Percentiles rank a stretch among this genome's conserved stretches.
Evolutionary conservation across 2,797 vertebrate genomes (phyloP).

Genomic region (Zalophus californianus): DNA sequence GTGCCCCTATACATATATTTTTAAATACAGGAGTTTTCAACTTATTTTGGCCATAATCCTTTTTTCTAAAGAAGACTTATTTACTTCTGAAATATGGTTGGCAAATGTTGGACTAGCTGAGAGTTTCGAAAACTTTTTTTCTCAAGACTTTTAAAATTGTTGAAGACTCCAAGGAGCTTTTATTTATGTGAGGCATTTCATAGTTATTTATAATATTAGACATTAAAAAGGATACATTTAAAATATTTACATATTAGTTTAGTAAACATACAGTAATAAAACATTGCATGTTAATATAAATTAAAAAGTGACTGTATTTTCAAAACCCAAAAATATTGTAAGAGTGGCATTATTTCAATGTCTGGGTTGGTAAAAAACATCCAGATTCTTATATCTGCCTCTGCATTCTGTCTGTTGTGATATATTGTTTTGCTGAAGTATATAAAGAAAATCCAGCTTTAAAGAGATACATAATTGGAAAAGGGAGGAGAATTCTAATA

Average conservation of each 20-base stretch:
- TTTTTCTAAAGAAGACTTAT: conserved; percentile 5
- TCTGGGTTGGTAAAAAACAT: neutral
- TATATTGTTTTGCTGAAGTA: conserved; percentile 35
- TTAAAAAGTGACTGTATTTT: neutral
- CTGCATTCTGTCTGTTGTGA: neutral
- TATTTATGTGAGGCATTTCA: neutral
- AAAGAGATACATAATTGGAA: neutral
- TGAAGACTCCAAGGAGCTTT: neutral
- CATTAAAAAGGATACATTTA: conserved; percentile 27
- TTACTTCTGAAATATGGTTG: conserved; percentile 1
- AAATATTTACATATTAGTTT: neutral
- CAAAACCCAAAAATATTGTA: conserved; percentile 1
- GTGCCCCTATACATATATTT: neutral
- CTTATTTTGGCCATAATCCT: neutral
- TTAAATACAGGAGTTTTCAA: neutral
- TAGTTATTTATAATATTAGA: conserved; percentile 40
- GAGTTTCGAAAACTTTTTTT: neutral
- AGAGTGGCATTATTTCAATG: neutral
- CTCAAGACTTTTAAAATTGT: conserved; percentile 25
- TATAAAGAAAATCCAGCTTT: conserved; percentile 34
- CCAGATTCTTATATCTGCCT: neutral
- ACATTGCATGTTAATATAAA: conserved; percentile 42
- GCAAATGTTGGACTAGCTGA: neutral
- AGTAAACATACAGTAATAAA: neutral
- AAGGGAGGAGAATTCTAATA: neutral